phyloP scores from a whole-genome alignment of 2,113 vertebrate genomes.

The Clarias magur region DNA sequence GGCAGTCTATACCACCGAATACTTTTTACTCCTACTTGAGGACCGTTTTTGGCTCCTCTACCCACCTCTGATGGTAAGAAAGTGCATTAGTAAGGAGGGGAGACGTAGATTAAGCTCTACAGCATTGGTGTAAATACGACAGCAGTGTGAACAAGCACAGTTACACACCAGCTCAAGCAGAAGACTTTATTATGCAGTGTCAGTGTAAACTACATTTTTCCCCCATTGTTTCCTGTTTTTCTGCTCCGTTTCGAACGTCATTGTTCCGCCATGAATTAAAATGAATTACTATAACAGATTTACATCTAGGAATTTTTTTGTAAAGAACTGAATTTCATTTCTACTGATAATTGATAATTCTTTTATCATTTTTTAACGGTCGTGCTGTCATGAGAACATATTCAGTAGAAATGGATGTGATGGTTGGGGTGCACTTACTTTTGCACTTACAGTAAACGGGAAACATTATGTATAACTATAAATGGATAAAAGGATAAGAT shows the following conservation, averaged over 20 bases:
- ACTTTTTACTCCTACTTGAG: too few relatives aligned
- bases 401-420: not conserved
- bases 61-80: too few relatives aligned
- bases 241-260: too few relatives aligned
- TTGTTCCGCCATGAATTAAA: too few relatives aligned
- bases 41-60: too few relatives aligned
- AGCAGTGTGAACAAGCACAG: not conserved
- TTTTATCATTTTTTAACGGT: too few relatives aligned
- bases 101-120: too few relatives aligned
- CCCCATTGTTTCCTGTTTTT: not conserved
- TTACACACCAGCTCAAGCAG: too few relatives aligned
- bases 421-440: not conserved
- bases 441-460: not conserved
- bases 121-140: too few relatives aligned
- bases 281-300: not conserved
- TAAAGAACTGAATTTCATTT: not conserved
- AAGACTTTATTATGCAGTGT: not conserved
- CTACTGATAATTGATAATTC: not conserved
- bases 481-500: not conserved
- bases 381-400: too few relatives aligned
- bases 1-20: too few relatives aligned
- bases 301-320: not conserved
- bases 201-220: not conserved
- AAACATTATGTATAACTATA: not conserved
- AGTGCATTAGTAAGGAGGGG: too few relatives aligned